Evolutionary conservation across 2,888 invertebrate genomes (phyloP).

Genomic region (Nomada fabriciana): DNA sequence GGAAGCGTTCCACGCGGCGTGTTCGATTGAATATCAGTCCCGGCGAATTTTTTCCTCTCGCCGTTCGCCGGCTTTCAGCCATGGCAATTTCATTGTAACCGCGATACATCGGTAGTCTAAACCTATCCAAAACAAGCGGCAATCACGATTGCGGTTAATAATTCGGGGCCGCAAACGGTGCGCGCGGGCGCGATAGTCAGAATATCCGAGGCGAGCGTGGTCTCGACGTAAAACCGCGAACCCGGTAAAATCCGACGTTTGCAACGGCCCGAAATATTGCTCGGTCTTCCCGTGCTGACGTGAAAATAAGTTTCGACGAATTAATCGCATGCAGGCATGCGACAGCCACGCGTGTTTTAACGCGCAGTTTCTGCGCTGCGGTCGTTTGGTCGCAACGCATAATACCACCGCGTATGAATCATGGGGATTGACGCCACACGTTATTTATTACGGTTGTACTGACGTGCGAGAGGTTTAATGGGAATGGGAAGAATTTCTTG

Average conservation of each 20-base stretch:
- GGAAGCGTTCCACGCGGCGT: too few species aligned
- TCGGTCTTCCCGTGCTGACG: slow-evolving; percentile 76
- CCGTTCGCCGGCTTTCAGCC: neutral
- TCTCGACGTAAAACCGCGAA: slow-evolving; percentile 68
- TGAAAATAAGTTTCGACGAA: slow-evolving; percentile 77
- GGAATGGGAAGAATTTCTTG: neutral
- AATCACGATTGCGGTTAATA: slow-evolving; percentile 80
- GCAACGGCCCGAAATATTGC: slow-evolving; percentile 75
- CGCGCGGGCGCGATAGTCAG: slow-evolving; percentile 53
- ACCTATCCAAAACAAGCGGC: slow-evolving; percentile 76
- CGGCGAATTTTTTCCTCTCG: slow-evolving; percentile 15
- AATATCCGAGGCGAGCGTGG: slow-evolving; percentile 55
- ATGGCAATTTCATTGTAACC: slow-evolving; percentile 60
- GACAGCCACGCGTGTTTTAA: slow-evolving; percentile 10
- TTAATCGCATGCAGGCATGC: neutral
- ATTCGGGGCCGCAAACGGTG: slow-evolving; percentile 74
- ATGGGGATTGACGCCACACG: slow-evolving; percentile 32
- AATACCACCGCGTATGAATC: slow-evolving; percentile 49
- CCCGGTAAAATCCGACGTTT: slow-evolving; percentile 62
- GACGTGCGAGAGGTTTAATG: neutral
- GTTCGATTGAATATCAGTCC: too few species aligned
- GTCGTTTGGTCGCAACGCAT: slow-evolving; percentile 28
- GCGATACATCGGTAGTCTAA: slow-evolving; percentile 60
- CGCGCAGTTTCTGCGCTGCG: slow-evolving; percentile 24
- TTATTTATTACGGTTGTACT: slow-evolving; percentile 25